Evolutionary conservation across 1,140 invertebrate species (phyloP), one percentile per base, ranked within the genome.

Genomic region (Globodera rostochiensis): DNA sequence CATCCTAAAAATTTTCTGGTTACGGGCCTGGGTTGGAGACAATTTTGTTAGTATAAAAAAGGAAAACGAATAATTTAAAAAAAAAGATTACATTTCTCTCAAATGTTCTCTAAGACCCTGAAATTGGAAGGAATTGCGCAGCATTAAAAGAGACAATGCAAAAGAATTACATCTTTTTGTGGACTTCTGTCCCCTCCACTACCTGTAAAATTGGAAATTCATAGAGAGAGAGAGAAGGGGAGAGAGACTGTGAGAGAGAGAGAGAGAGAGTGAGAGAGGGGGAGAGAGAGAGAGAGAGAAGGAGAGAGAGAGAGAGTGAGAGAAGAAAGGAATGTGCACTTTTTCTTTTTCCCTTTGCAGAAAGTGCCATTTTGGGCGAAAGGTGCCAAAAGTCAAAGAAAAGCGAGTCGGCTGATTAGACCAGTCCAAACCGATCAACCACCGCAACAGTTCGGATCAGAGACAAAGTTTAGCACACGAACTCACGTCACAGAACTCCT

Each of bases 401-500:
- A 6, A 36, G 36, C 15, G 36, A 79, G 76, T 49, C 46, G 15
- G 60, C 7, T 36, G 60, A 49, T 49, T 57, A 36, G 47, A 69
- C 60, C 77, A 47, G 2, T 36, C 6, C 77, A 47, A 7, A 45
- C 25, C n/a, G 49, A 70, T 57, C 49, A 45, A 49, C 7, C 79
- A 75, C 36, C 53, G 71, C 77, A 79, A 25, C 47, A 46, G 73
- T 19, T 49, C 13, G 6, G 46, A 79, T n/a, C 15, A 57, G 36
- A 49, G 50, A 11, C 4, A 75, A 19, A 11, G 46, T n/a, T 53
- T 21, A 19, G 15, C 46, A 64, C 36, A 21, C 25, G 4, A 73
- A 90, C 87, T 84, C 82, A 91, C 90, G 77, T 90, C 88, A 71
- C 90, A 91, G 78, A 90, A 90, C 80, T 90, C 90, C 50, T 90